Percentiles rank a stretch among this genome's conserved stretches.
These are phyloP conservation scores for Hippocampus comes DNA, from an alignment of 2,113 vertebrate species.

Conservation along the genomic window DNA sequence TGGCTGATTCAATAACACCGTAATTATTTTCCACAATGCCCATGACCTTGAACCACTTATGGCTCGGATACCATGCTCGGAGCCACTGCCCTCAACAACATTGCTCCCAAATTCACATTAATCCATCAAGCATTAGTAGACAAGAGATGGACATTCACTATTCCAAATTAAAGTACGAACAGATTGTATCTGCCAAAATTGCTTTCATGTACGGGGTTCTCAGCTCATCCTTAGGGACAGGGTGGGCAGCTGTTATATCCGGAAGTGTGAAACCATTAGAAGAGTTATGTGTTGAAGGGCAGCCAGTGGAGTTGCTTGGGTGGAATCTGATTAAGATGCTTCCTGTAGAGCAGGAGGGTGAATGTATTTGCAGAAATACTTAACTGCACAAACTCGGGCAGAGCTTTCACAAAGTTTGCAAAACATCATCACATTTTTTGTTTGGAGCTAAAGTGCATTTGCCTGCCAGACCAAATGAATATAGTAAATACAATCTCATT, in stretches of 20 bases:
- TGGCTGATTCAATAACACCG: conserved; percentile 16
- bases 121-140: background rate
- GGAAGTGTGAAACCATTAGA: conserved; percentile 27
- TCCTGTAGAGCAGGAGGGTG: conserved; percentile 35
- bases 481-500: conserved; percentile 54
- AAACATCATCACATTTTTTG: background rate
- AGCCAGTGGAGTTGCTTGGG: conserved; percentile 25
- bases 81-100: background rate
- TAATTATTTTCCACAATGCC: conserved; percentile 17
- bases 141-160: conserved; percentile 7
- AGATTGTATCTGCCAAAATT: conserved; percentile 10
- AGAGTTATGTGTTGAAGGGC: conserved; percentile 15
- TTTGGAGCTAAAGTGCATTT: conserved; percentile 36
- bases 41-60: conserved; percentile 21
- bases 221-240: conserved; percentile 50
- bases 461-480: conserved; percentile 46
- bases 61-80: background rate
- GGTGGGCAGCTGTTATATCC: conserved; percentile 47
- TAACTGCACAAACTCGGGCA: background rate
- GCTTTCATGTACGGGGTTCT: conserved; percentile 16
- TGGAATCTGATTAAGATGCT: conserved; percentile 35
- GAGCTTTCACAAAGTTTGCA: background rate
- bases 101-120: conserved; percentile 12
- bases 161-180: background rate
- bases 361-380: background rate